phyloP scores from a whole-genome alignment of 2,888 invertebrate species.

The Andrena trimmerana region DNA sequence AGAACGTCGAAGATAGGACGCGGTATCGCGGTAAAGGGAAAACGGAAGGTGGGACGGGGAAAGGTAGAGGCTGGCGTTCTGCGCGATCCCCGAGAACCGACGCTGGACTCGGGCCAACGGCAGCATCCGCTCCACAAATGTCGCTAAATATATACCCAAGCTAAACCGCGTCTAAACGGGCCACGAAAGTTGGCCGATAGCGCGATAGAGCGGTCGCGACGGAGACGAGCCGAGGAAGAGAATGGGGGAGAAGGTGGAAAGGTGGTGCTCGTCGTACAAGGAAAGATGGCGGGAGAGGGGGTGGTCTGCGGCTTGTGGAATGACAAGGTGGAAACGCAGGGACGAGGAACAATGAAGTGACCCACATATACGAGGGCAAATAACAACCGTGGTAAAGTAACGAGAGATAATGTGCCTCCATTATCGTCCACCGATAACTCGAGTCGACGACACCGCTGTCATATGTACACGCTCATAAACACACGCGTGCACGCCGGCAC shows the following conservation, averaged over 20 bases:
- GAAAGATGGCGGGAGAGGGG: background rate
- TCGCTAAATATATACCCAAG: slow-evolving; percentile 81
- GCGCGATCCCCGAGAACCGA: slow-evolving; percentile 56
- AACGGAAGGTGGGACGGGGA: slow-evolving; percentile 36
- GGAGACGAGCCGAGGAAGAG: background rate
- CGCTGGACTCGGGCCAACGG: slow-evolving; percentile 79
- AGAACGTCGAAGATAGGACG: background rate
- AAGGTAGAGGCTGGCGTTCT: slow-evolving; percentile 50
- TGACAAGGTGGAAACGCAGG: slow-evolving; percentile 53
- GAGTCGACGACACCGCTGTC: slow-evolving; percentile 59
- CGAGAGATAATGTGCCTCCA: slow-evolving; percentile 71
- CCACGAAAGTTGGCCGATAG: slow-evolving; percentile 70
- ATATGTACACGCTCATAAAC: background rate
- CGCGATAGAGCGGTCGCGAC: slow-evolving; percentile 44
- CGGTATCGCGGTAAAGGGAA: slow-evolving; percentile 27
- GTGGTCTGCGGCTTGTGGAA: slow-evolving; percentile 9
- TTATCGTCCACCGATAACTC: slow-evolving; percentile 74
- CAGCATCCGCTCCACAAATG: slow-evolving; percentile 82
- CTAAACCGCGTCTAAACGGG: slow-evolving; percentile 73
- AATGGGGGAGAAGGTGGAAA: slow-evolving; percentile 10
- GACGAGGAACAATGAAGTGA: slow-evolving; percentile 60
- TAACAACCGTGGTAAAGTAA: slow-evolving; percentile 72
- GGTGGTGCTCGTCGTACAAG: background rate
- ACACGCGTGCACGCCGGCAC: background rate
- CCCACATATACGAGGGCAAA: slow-evolving; percentile 67